Evolutionary conservation across 1,140 invertebrate species (phyloP).

Genomic region (Achroia grisella): DNA sequence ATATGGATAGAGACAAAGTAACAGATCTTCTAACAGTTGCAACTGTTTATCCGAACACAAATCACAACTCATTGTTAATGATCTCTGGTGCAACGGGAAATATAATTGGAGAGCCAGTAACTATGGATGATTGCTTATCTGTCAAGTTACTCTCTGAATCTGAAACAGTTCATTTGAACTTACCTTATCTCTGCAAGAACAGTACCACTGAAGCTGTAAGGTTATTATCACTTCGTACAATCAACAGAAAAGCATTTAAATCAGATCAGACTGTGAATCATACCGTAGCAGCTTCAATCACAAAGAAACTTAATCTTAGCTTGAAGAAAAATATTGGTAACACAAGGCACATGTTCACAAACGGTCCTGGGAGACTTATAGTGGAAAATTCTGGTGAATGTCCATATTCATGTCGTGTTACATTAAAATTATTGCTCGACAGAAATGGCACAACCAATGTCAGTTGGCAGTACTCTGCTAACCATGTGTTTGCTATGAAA

Average conservation of each 20-base stretch:
- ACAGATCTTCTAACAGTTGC: constrained; percentile 78
- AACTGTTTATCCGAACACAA: constrained; percentile 66
- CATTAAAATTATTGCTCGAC: constrained; percentile 76
- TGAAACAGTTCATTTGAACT: constrained; percentile 16
- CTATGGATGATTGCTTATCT: constrained; percentile 67
- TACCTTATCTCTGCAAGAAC: constrained; percentile 72
- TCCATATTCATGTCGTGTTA: constrained; percentile 77
- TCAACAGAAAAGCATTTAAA: constrained; percentile 43
- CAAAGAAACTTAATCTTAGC: constrained; percentile 58
- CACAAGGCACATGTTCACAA: constrained; percentile 72
- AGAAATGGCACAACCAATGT: constrained; percentile 71
- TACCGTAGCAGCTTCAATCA: constrained; percentile 33
- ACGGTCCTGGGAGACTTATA: constrained; percentile 74
- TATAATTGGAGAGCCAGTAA: constrained; percentile 73
- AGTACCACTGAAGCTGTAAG: constrained; percentile 56
- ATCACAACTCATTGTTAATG: constrained; percentile 76
- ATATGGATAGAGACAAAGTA: constrained; percentile 81
- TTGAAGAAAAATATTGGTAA: constrained; percentile 72
- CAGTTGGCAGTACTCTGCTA: constrained; percentile 74
- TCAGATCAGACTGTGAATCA: constrained; percentile 57
- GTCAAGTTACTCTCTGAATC: constrained; percentile 51
- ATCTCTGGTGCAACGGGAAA: constrained; percentile 78
- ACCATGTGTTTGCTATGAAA: constrained; percentile 78
- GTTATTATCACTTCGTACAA: constrained; percentile 30
- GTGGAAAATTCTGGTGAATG: constrained; percentile 79